Evolutionary conservation across 2,113 vertebrate species (phyloP), one percentile per base, ranked within the genome.

Genomic region (Synchiropus splendidus): DNA sequence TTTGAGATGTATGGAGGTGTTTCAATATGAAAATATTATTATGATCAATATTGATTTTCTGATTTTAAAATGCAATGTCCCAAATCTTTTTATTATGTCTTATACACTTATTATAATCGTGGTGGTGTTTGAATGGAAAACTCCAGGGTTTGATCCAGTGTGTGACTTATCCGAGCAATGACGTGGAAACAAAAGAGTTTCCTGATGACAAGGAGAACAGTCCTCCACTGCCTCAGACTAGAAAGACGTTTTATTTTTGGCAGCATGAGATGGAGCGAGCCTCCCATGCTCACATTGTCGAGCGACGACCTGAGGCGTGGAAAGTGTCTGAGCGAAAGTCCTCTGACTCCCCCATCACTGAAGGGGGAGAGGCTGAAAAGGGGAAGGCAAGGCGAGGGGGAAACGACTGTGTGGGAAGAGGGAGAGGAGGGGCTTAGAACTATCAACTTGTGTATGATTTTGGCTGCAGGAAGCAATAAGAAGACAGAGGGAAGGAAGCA

Each of bases 361-460:
- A 36, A 49, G 50, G 42, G 50, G 48, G 50, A 42, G 57, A 51
- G 57, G 40, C 9, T 17, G 27, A 45, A 35, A 9, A 42, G 16
- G 61, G 56, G 66, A 62, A 59, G 57, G 58, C 45, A 66, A 54
- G 67, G 56, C 63, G 56, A 61, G 57, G 50, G 63, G 67, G 62
- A 67, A 64, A 69, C 61, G 67, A 75, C 66, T 63, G 70, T 64
- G 80, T 75, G 68, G 70, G 67, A 69, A 72, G 71, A 58, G 53
- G 58, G 36, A 47, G 47, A 40, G 52, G 57, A 16, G 46, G 89
- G 85, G 87, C 86, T 61, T 88, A 78, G 16, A 75, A 82, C 77
- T 82, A 86, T 88, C 82, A 83, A 86, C 88, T 90, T 89, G 87
- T 87, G 86, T 86, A 81, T 86, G 83, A 84, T 83, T 78, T 66